A percentile compares a stretch with the other conserved stretches of the same genome.
These are phyloP conservation scores for Diploptera punctata DNA, from an alignment of 2,888 invertebrate genomes.

Conservation along the genomic window DNA sequence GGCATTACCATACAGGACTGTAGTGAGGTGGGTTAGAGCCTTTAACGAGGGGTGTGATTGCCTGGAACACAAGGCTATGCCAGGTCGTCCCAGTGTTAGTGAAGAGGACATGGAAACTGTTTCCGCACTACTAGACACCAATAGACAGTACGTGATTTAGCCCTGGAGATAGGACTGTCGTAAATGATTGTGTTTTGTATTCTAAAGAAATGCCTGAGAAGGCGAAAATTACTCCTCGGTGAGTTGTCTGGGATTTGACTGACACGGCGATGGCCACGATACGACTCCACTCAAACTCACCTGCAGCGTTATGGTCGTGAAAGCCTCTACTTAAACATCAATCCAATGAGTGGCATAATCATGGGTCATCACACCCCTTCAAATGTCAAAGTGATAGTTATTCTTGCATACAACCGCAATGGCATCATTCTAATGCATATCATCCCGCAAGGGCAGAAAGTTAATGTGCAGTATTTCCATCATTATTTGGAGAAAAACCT, in stretches of 20 bases:
- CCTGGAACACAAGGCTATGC: not conserved
- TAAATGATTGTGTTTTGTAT: not conserved
- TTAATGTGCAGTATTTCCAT: too few relatives aligned
- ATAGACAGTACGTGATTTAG: not conserved
- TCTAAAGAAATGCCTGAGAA: slow-evolving; percentile 3
- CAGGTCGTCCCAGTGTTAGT: not conserved
- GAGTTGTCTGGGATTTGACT: not conserved
- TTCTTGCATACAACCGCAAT: slow-evolving; percentile 1
- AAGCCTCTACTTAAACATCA: not conserved
- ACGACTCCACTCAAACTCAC: not conserved
- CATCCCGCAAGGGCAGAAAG: not conserved
- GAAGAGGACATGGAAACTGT: not conserved
- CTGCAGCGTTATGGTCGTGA: not conserved
- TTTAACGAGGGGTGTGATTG: too few relatives aligned
- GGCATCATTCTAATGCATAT: slow-evolving; percentile 12
- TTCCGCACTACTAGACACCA: not conserved
- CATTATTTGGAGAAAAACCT: too few relatives aligned
- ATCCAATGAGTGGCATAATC: slow-evolving; percentile 12
- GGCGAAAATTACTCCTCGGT: not conserved
- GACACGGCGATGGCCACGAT: not conserved
- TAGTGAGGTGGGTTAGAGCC: not conserved
- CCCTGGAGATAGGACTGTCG: not conserved
- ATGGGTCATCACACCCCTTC: not conserved
- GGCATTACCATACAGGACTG: not conserved
- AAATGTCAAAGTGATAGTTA: slow-evolving; percentile 5